A percentile compares a stretch with the other conserved stretches of the same genome.
Conservation (phyloP, 1,140 invertebrate species). For the Trypoxylus dichotomus region DNA sequence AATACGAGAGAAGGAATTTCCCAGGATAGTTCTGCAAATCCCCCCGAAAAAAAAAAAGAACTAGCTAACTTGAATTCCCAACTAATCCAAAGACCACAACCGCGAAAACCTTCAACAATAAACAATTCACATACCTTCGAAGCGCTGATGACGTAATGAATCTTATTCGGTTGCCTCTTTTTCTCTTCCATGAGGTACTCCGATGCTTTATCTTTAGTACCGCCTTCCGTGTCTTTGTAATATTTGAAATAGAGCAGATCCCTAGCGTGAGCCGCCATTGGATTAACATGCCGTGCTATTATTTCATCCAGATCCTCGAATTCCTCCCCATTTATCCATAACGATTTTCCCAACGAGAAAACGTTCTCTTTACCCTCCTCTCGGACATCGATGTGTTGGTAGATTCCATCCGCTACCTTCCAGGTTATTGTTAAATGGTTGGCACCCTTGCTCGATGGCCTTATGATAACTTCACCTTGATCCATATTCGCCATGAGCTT, state of each 20-base stretch:
- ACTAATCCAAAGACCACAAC: background rate
- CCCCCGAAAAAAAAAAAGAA: constrained; percentile 38
- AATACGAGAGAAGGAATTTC: constrained; percentile 92
- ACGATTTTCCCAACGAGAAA: constrained; percentile 87
- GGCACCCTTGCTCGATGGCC: constrained; percentile 91
- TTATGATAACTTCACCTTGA: constrained; percentile 93
- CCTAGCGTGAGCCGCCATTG: constrained; percentile 90
- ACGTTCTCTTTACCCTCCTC: constrained; percentile 97
- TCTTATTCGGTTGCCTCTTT: constrained; percentile 80
- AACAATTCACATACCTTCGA: constrained; percentile 61
- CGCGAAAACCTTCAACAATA: background rate
- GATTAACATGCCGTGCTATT: constrained; percentile 92
- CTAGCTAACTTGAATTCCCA: background rate
- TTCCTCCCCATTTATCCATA: constrained; percentile 87
- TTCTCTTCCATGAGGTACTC: constrained; percentile 86
- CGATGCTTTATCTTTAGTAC: constrained; percentile 83
- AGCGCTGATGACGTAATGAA: constrained; percentile 89
- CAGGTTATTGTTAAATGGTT: constrained; percentile 97
- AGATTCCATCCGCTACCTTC: constrained; percentile 94
- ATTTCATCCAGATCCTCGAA: constrained; percentile 99
- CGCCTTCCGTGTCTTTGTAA: constrained; percentile 72
- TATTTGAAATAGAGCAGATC: constrained; percentile 93
- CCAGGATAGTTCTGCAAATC: constrained; percentile 77
- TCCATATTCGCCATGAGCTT: constrained; percentile 89
- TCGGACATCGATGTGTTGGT: constrained; percentile 93